phyloP scores from a whole-genome alignment of 2,113 vertebrate genomes.

The Semnornis frantzii region DNA sequence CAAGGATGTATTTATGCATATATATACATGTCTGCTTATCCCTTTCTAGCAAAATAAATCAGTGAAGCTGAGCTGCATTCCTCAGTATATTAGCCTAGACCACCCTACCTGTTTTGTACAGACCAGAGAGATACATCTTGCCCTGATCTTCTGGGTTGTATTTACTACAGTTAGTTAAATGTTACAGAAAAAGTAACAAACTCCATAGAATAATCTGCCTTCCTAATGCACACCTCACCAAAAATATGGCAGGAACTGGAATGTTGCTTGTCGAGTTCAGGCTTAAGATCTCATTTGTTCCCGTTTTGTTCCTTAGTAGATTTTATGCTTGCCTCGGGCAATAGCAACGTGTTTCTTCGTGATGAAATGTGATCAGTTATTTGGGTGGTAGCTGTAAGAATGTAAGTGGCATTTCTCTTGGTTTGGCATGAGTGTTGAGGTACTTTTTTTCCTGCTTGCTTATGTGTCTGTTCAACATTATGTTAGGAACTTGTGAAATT shows the following conservation, averaged over 20 bases:
- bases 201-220: neutral
- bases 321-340: neutral
- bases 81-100: neutral
- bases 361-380: slow-evolving; percentile 38
- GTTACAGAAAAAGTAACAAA: neutral
- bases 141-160: neutral
- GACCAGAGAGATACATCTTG: neutral
- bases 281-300: slow-evolving; percentile 27
- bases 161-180: neutral
- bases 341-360: slow-evolving; percentile 36
- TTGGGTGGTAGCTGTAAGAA: slow-evolving; percentile 26
- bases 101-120: neutral
- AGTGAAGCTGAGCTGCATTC: neutral
- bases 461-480: neutral
- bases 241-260: slow-evolving; percentile 37
- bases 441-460: neutral
- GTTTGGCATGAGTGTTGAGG: neutral
- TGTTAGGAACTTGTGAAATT: neutral
- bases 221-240: neutral
- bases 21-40: neutral
- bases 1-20: fast-evolving
- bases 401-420: slow-evolving; percentile 8
- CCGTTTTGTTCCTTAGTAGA: neutral
- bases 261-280: slow-evolving; percentile 44
- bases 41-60: neutral